phyloP scores from a whole-genome alignment of 2,797 vertebrate species.

The Siniperca obscura region DNA sequence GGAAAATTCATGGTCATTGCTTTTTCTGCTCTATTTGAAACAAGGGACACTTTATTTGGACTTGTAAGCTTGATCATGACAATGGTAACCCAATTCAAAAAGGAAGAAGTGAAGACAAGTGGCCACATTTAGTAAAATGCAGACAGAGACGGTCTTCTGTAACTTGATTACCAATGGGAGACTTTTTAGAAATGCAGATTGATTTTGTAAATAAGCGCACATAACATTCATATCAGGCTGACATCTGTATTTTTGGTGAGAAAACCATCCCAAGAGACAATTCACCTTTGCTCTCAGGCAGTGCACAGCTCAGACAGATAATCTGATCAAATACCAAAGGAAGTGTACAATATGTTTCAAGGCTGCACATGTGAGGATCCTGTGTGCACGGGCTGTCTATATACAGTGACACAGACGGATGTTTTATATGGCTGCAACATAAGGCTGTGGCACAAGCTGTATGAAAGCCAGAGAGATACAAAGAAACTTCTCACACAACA shows the following conservation, averaged over 20 bases:
- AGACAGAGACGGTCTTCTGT: constrained; percentile 10
- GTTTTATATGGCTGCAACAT: constrained; percentile 73
- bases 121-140: constrained; percentile 18
- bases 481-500: constrained; percentile 86
- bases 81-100: constrained; percentile 51
- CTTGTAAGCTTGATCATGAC: constrained; percentile 51
- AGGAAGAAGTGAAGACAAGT: constrained; percentile 35
- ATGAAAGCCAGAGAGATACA: constrained; percentile 82
- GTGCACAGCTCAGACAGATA: constrained; percentile 30
- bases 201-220: constrained; percentile 18
- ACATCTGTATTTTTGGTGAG: constrained; percentile 23
- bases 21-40: constrained; percentile 64
- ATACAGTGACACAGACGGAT: constrained; percentile 59
- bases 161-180: constrained; percentile 20
- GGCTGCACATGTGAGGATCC: constrained; percentile 42
- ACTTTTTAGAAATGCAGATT: constrained; percentile 21
- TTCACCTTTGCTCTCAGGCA: constrained; percentile 46
- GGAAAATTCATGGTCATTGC: constrained; percentile 70
- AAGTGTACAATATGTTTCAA: constrained; percentile 55
- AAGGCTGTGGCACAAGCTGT: constrained; percentile 75
- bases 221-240: constrained; percentile 17
- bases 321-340: constrained; percentile 41
- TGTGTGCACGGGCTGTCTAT: constrained; percentile 41
- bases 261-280: constrained; percentile 34
- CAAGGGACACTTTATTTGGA: constrained; percentile 69